These are phyloP conservation scores for Takifugu flavidus DNA, from an alignment of 2,113 vertebrate genomes.

Conservation along the genomic window DNA sequence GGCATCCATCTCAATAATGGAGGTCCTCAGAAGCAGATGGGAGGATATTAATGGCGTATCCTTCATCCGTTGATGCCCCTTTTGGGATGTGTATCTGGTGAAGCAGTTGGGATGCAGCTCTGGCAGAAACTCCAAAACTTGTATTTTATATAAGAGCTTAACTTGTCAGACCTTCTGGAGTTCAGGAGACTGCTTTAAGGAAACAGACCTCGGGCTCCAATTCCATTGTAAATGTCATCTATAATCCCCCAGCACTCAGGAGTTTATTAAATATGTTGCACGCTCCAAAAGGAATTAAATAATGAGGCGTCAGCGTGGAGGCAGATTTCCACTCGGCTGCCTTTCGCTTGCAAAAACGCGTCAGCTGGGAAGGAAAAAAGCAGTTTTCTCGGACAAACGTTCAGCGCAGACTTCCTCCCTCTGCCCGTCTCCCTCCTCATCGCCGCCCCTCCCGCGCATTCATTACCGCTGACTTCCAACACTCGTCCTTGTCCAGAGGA, in stretches of 20 bases:
- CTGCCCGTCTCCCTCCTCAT: no score
- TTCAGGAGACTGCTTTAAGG: slow-evolving; percentile 22
- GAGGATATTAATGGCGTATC: slow-evolving; percentile 52
- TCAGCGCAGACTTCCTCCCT: slow-evolving; percentile 13
- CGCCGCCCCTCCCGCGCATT: slow-evolving; percentile 33
- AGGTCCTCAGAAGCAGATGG: slow-evolving; percentile 53
- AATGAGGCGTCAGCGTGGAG: slow-evolving; percentile 48
- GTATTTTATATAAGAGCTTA: slow-evolving; percentile 16
- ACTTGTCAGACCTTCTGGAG: slow-evolving; percentile 17
- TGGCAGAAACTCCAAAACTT: slow-evolving; percentile 34
- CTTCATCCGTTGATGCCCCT: slow-evolving; percentile 51
- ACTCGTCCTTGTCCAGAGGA: slow-evolving; percentile 14
- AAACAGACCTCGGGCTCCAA: slow-evolving; percentile 16
- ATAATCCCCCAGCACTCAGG: slow-evolving; percentile 15
- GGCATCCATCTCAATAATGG: slow-evolving; percentile 50
- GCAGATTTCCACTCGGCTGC: slow-evolving; percentile 43
- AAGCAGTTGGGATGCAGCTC: slow-evolving; percentile 30
- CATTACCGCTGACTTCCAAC: slow-evolving; percentile 53
- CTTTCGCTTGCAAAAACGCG: slow-evolving; percentile 55
- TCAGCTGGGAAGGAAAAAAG: slow-evolving; percentile 42
- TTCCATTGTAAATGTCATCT: slow-evolving; percentile 32
- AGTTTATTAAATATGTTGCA: slow-evolving; percentile 50
- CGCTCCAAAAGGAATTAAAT: slow-evolving; percentile 48
- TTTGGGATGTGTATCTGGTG: slow-evolving; percentile 47
- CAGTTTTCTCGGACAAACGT: slow-evolving; percentile 35